Evolutionary conservation across 2,888 invertebrate genomes (phyloP), one percentile per base, ranked within the genome.

Genomic region (Ferrisia virgata): DNA sequence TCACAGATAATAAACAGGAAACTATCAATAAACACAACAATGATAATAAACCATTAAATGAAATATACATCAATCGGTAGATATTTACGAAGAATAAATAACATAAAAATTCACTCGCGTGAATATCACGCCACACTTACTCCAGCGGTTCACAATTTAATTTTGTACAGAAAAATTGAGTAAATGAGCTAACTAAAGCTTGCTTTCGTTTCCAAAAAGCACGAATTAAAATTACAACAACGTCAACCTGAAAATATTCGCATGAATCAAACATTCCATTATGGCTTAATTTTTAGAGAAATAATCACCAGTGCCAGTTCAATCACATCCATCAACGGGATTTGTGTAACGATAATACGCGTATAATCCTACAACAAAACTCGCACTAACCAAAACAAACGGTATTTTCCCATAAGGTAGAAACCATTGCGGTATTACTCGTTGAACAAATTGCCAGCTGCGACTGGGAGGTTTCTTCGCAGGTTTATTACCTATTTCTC

Each of bases 381-480:
- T 84, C 13, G 84, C 84, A 39, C 84, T 79, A 40, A 84, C 53
- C 22, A 84, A n/a, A n/a, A 84, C 39, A n/a, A 84, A 53, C 5
- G 79, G 22, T 36, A 84, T 39, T 25, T 58, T 31, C 1, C 64
- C 69, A 28, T 78, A 64, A 11, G 58, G 79, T 6, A 84, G 40
- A 31, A 72, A 69, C 82, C 82, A 82, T 39, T 39, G 36, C 9
- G 82, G 82, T 31, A 82, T 15, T 4, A 82, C 31, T 1, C 72
- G 69, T 28, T 82, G 22, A 40, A 82, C 69, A 18, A 82, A 72
- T 36, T 25, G 69, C 82, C 82, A 82, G 22, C 58, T 13, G 36
- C 81, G 81, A n/a, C 11, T 31, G 1, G 39, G 25, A 22, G 72
- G 6, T 36, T 72, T 72, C 4, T 31, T n/a, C 9, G n/a, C 47